Conservation (phyloP, 2,888 invertebrate species). For the Caenorhabditis angaria region DNA sequence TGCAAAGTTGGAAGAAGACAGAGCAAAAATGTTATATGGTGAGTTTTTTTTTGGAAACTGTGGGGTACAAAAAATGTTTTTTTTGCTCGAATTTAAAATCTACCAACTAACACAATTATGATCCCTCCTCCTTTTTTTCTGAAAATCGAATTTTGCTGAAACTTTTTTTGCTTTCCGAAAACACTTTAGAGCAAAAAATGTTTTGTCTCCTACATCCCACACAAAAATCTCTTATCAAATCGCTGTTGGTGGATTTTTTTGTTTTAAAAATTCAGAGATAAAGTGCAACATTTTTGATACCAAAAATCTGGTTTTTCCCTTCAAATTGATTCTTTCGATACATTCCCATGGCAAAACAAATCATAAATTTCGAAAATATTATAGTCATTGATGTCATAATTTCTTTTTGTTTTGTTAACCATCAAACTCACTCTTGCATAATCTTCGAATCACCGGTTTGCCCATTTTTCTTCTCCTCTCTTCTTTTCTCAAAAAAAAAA, state of each 20-base stretch:
- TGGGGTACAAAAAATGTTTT: neutral
- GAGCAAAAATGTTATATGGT: constrained; percentile 43
- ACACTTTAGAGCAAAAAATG: neutral
- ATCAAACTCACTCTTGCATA: no score
- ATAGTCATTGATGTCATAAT: no score
- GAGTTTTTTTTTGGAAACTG: constrained; percentile 9
- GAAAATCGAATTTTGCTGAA: no score
- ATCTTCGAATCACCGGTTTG: no score
- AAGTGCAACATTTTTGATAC: neutral
- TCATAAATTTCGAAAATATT: no score
- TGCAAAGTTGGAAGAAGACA: constrained; percentile 39
- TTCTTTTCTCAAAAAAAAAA: neutral
- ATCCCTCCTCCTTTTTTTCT: no score
- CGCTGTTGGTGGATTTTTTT: no score
- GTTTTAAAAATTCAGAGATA: no score
- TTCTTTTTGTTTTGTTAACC: no score
- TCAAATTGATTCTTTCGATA: neutral
- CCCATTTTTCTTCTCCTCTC: neutral
- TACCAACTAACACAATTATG: constrained; percentile 1
- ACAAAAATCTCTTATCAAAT: no score
- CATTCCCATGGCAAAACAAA: no score
- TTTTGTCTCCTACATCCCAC: neutral
- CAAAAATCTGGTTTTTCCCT: neutral
- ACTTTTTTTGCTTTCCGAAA: no score
- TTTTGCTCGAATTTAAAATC: neutral